phyloP scores from a whole-genome alignment of 1,140 invertebrate species.

The Drosophila arawakana region DNA sequence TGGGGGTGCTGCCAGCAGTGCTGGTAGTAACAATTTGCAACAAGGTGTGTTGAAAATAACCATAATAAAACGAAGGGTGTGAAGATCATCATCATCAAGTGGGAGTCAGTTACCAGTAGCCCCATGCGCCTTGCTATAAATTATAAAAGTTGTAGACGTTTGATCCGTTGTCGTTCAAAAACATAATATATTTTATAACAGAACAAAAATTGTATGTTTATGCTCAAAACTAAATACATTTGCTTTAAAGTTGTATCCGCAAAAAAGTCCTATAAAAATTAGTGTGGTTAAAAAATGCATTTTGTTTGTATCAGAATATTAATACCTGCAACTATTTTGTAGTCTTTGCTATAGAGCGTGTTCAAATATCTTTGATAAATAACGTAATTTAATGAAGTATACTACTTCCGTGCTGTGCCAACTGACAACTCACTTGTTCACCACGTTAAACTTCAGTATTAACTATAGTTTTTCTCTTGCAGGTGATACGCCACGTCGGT shows the following conservation, averaged over 20 bases:
- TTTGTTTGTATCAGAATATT: no score
- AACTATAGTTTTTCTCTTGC: not conserved
- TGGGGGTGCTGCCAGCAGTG: constrained; percentile 15
- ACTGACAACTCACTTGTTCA: not conserved
- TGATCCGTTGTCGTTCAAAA: not conserved
- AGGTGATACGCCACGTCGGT: constrained; percentile 78
- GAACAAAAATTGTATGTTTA: no score
- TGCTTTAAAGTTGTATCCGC: no score
- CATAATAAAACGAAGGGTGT: constrained; percentile 43
- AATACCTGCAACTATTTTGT: no score
- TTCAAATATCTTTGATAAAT: no score
- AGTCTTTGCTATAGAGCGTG: no score
- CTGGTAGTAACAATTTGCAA: constrained; percentile 36
- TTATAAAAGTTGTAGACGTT: constrained; percentile 21
- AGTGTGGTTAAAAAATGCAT: no score
- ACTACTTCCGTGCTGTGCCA: not conserved
- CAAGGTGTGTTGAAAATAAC: constrained; percentile 69
- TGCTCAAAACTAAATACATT: no score
- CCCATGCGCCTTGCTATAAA: constrained; percentile 14
- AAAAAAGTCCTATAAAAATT: no score
- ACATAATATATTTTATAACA: no score
- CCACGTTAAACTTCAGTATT: not conserved
- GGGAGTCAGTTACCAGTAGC: constrained; percentile 2
- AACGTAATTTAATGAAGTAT: no score
- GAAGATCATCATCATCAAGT: constrained; percentile 8